Evolutionary conservation across 2,797 vertebrate genomes (phyloP).

Genomic region (Meriones psammophilus): DNA sequence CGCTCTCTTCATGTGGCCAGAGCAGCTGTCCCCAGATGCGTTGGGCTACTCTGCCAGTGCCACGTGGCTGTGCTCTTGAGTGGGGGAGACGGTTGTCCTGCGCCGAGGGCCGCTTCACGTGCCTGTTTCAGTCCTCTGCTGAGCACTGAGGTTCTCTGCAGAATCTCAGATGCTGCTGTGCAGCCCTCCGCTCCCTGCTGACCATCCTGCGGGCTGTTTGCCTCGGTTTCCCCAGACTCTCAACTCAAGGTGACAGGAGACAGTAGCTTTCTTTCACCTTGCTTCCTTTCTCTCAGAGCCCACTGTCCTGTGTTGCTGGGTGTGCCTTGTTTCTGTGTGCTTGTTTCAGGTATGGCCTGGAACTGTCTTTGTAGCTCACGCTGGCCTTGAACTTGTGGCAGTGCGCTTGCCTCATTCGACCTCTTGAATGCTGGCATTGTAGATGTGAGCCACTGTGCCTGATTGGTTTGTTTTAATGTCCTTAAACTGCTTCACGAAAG

Average conservation of each 20-base stretch:
- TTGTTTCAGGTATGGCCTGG: neutral
- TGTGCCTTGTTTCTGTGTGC: conserved; percentile 2
- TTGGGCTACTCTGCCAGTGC: neutral
- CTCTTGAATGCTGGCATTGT: neutral
- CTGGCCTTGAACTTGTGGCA: neutral
- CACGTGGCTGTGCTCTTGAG: neutral
- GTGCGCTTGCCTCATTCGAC: neutral
- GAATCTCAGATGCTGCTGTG: neutral
- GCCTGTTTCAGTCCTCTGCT: neutral
- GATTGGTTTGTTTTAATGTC: neutral
- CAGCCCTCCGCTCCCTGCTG: conserved; percentile 4
- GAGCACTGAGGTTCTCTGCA: neutral
- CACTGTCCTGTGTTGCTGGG: neutral
- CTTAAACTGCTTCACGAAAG: conserved; percentile 60
- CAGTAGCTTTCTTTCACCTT: neutral
- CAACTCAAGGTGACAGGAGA: neutral
- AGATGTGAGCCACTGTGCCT: neutral
- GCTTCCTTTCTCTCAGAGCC: neutral
- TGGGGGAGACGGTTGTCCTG: neutral
- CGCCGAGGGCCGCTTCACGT: neutral
- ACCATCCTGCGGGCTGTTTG: neutral
- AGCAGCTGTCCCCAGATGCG: neutral
- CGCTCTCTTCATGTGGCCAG: neutral
- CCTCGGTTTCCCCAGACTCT: neutral
- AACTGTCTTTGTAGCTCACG: neutral